Evolutionary conservation across 2,888 invertebrate genomes (phyloP).

Genomic region (Rhimphoctona megacephalus): DNA sequence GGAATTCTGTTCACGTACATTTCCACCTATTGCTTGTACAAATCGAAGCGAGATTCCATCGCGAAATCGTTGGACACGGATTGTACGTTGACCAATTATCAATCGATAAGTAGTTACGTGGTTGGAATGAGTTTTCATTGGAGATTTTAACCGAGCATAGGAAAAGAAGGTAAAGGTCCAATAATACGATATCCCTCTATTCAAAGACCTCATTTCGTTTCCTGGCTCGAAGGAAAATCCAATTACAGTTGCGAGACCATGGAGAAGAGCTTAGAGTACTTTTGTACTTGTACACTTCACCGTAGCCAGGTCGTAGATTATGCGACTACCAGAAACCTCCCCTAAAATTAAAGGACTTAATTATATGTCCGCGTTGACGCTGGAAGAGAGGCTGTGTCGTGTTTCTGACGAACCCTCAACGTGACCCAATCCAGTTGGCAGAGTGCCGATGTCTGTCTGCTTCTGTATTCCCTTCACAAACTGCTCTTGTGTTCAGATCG

Average conservation of each 20-base stretch:
- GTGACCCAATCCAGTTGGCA: slow-evolving; percentile 72
- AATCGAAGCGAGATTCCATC: slow-evolving; percentile 60
- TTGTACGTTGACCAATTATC: slow-evolving; percentile 52
- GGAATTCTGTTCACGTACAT: slow-evolving; percentile 55
- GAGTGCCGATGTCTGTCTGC: slow-evolving; percentile 76
- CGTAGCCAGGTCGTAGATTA: not conserved
- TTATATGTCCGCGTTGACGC: slow-evolving; percentile 72
- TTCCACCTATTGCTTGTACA: slow-evolving; percentile 35
- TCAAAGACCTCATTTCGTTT: slow-evolving; percentile 25
- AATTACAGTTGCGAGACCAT: slow-evolving; percentile 42
- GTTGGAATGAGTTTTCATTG: slow-evolving; percentile 55
- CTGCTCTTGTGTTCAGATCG: slow-evolving; percentile 48
- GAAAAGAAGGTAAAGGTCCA: slow-evolving; percentile 28
- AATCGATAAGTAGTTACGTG: slow-evolving; percentile 67
- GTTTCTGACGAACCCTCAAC: slow-evolving; percentile 71
- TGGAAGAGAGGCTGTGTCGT: slow-evolving; percentile 31
- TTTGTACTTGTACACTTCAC: slow-evolving; percentile 1
- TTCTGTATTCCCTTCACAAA: slow-evolving; percentile 37
- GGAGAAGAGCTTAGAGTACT: slow-evolving; percentile 5
- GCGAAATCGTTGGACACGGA: slow-evolving; percentile 40
- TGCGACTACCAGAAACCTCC: slow-evolving; percentile 40
- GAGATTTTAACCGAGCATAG: slow-evolving; percentile 39
- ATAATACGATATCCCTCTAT: slow-evolving; percentile 9
- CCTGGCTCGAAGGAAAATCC: slow-evolving; percentile 50
- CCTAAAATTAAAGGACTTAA: slow-evolving; percentile 77